Evolutionary conservation across 2,888 invertebrate genomes (phyloP), one percentile per base, ranked within the genome.

Genomic region (Scaeva pyrastri): DNA sequence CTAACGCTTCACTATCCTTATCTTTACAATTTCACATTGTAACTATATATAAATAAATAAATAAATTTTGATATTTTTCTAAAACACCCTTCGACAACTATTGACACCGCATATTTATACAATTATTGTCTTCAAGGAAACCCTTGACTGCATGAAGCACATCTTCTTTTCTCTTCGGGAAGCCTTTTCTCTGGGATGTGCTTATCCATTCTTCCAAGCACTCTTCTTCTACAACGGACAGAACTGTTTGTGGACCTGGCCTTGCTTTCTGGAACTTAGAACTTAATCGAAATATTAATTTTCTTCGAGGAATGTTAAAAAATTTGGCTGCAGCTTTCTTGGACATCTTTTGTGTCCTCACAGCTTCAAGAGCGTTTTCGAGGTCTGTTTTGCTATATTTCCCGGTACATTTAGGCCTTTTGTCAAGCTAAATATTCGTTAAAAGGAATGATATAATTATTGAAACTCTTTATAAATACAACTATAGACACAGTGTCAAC

Each of bases 91-190:
- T n/a, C n/a, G n/a, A n/a, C n/a, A n/a, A n/a, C n/a, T n/a, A n/a
- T n/a, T n/a, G n/a, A n/a, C n/a, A n/a, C n/a, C n/a, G n/a, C n/a
- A n/a, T n/a, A n/a, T n/a, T n/a, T n/a, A n/a, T n/a, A n/a, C n/a
- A n/a, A n/a, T 45, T 45, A 7, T 45, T 8, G n/a, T 45, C 43
- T 11, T 71, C 58, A 31, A 58, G 48, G 45, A 58, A 72, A 31
- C 19, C 58, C 45, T 73, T 73, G 14, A 73, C 73, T n/a, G 62
- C 56, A 45, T 58, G 58, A 31, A 72, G 72, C 58, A 72, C 72
- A 60, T 72, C 58, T 36, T 58, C 58, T 41, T 72, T 60, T 19
- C 39, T 8, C n/a, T 66, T 66, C 26, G 66, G 66, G 36, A 66
- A 50, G 5, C 50, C 66, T 36, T 56, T 55, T 41, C 70, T 16